Evolutionary conservation across 2,888 invertebrate species (phyloP), one percentile per base, ranked within the genome.

Genomic region (Oegoconia quadripuncta): DNA sequence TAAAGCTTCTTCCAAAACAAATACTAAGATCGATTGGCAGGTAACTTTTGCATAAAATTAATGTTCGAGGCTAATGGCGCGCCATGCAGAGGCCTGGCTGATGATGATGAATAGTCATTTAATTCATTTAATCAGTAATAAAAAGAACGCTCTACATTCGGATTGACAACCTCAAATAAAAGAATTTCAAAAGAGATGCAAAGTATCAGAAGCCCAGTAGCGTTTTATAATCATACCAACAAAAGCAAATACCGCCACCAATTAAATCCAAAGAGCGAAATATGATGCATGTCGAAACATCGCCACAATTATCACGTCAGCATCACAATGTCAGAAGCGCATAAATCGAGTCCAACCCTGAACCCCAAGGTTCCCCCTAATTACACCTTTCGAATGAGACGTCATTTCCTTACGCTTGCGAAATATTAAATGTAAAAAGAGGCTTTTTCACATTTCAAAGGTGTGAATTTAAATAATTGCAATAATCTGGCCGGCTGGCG

Each of bases 381-480:
- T 87, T 82, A 82, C 69, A 82, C 81, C 82, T 83, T 83, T 84
- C 84, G 83, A 84, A 84, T 78, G 80, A 84, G 82, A 81, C 83
- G 84, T 83, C 83, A 84, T 82, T 86, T 84, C 81, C 81, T 76
- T 69, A 66, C 78, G 68, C 76, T 86, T 81, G 75, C 82, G 80
- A 83, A 84, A 86, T 76, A 80, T 87, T 83, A 82, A 81, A 76
- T 74, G 64, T 74, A 76, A 82, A 82, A 84, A 79, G 75, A 75
- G 74, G 71, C 69, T 79, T 84, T 86, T 84, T 82, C 74, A 71
- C 64, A 59, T 76, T 77, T 68, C 78, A 73, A 81, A 87, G 86
- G 87, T 86, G 87, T 84, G 86, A 87, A 86, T 87, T 86, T 87
- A 86, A 87, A 87, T 86, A 86, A 87, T 87, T 86, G 86, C 84